Evolutionary conservation across 2,113 vertebrate species (phyloP), one percentile per base, ranked within the genome.

Genomic region (Globicephala melas): DNA sequence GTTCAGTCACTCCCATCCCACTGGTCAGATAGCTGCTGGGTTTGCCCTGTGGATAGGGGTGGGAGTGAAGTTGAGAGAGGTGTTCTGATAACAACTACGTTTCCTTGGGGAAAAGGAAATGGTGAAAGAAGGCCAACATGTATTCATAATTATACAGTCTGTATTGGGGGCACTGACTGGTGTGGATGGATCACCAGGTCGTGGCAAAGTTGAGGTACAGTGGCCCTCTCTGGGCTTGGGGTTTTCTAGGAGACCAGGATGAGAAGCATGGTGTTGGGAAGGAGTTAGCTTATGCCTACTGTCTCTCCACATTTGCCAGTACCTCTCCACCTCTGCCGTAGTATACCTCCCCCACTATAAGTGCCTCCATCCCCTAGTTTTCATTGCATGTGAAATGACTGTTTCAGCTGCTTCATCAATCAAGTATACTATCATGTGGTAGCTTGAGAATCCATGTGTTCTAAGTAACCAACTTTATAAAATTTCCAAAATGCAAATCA

Each of bases 361-460:
- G 2, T 31, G 15, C 53, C 26, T 12, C 17, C 15, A 31, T 44
- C 20, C 28, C 33, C 28, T 58, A 8, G 26, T 79, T 81, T 62
- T 67, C 38, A 63, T 6, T 88, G 21, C 44, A 50, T 55, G 15
- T 53, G 44, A 17, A 71, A 3, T 89, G 70, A 28, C 13, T 38
- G 14, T 70, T 96, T 81, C 10, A 73, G 26, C 44, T 76, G 23
- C 18, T 87, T 33, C 33, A 62, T 38, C 6, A 6, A 50, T 60
- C 55, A 58, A 77, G 5, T 53, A 60, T 25, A n/a, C 44, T 81
- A 3, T 92, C 84, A 21, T 1, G 3, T 76, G 28, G 14, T 41
- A 33, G 62, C 26, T 89, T 87, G 41, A 93, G 58, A 82, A 84
- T 74, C 36, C n/a, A 91, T 20, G n/a, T 41, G 62, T 68, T 92